A percentile compares a stretch with the other conserved stretches of the same genome.
Evolutionary conservation across 1,140 invertebrate genomes (phyloP).

Genomic region (Meteorus sp.): DNA sequence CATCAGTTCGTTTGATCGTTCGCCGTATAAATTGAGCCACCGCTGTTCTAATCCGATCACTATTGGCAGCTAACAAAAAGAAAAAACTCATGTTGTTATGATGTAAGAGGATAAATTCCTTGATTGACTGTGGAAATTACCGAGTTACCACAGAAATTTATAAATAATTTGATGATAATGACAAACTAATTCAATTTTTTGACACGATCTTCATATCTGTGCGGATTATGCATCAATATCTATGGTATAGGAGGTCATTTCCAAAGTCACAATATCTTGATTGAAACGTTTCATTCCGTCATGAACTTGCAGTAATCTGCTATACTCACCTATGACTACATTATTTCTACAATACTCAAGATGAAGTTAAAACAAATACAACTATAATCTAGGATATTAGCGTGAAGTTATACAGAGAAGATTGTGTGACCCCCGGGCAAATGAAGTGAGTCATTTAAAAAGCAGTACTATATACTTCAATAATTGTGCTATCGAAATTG

Average conservation of each 20-base stretch:
- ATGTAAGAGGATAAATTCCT: conserved; percentile 8
- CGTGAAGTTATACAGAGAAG: conserved; percentile 51
- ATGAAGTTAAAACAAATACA: conserved; percentile 25
- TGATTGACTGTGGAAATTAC: conserved; percentile 29
- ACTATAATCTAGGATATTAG: background rate
- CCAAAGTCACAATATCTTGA: conserved; percentile 32
- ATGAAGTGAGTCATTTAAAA: conserved; percentile 1
- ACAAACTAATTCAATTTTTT: no score
- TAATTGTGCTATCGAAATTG: background rate
- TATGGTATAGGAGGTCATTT: conserved; percentile 21
- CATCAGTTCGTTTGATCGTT: conserved; percentile 74
- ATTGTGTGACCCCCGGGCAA: conserved; percentile 51
- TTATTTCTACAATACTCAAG: background rate
- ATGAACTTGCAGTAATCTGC: background rate
- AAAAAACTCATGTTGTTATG: conserved; percentile 37
- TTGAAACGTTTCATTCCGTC: conserved; percentile 9
- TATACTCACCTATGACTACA: conserved; percentile 20
- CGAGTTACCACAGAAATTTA: conserved; percentile 6
- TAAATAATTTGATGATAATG: conserved; percentile 7
- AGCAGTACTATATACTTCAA: background rate
- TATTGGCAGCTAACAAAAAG: conserved; percentile 71
- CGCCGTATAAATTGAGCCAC: conserved; percentile 71
- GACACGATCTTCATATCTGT: background rate
- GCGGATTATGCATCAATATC: background rate
- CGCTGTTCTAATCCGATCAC: conserved; percentile 79